These are phyloP conservation scores for Megalurothrips usitatus DNA, from an alignment of 2,888 invertebrate species.

Conservation along the genomic window DNA sequence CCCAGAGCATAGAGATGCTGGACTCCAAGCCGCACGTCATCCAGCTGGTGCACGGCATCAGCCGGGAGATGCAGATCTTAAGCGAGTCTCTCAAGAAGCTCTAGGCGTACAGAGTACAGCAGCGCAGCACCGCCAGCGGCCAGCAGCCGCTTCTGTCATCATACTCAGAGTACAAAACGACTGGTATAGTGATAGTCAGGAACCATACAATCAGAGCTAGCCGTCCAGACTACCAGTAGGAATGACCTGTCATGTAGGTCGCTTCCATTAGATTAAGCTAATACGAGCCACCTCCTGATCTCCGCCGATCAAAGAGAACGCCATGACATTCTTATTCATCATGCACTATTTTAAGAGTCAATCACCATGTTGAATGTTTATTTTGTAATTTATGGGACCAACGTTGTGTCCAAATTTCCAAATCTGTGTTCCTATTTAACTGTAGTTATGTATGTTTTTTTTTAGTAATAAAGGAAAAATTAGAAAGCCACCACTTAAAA, in stretches of 20 bases:
- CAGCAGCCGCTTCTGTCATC: background rate
- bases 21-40: conserved; percentile 88
- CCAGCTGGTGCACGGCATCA: conserved; percentile 73
- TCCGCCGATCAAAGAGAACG: background rate
- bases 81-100: conserved; percentile 71
- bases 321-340: background rate
- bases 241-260: background rate
- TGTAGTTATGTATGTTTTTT: background rate
- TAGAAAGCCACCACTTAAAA: background rate
- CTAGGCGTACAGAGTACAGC: background rate
- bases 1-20: conserved; percentile 87
- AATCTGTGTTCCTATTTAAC: conserved; percentile 18
- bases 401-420: background rate
- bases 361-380: background rate
- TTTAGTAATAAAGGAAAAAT: background rate
- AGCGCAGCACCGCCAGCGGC: no score
- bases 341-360: conserved; percentile 4
- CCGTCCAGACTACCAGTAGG: background rate
- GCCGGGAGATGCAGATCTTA: conserved; percentile 72
- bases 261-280: background rate
- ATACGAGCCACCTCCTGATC: background rate
- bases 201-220: background rate
- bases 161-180: background rate
- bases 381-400: conserved; percentile 9
- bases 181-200: background rate